Conservation (phyloP, 2,888 invertebrate species). For the Eupelmus urozonus region DNA sequence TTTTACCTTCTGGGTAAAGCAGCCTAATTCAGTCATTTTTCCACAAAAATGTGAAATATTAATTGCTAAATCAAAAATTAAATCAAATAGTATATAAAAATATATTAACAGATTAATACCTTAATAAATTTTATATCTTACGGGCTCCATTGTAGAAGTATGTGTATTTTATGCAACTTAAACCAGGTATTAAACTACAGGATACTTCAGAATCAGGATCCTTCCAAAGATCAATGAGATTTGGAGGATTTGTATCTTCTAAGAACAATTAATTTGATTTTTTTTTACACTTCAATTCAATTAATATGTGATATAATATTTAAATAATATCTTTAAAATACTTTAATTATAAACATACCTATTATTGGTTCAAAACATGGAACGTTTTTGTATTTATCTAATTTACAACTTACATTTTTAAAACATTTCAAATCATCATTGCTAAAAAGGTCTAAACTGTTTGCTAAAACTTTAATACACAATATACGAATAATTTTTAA, state of each 20-base stretch:
- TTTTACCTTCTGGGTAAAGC: slow-evolving; percentile 67
- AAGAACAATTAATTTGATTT: too few relatives aligned
- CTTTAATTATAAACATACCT: slow-evolving; percentile 14
- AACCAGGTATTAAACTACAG: slow-evolving; percentile 64
- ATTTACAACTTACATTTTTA: slow-evolving; percentile 40
- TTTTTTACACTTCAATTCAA: background rate
- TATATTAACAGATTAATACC: background rate
- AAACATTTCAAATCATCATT: slow-evolving; percentile 64
- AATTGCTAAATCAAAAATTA: slow-evolving; percentile 64
- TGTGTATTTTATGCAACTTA: slow-evolving; percentile 67
- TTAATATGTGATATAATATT: background rate
- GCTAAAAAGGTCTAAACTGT: too few relatives aligned
- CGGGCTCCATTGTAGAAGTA: slow-evolving; percentile 65
- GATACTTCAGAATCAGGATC: slow-evolving; percentile 21
- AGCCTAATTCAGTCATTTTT: slow-evolving; percentile 68
- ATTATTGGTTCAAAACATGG: slow-evolving; percentile 42
- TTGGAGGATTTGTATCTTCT: slow-evolving; percentile 59
- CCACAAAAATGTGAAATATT: slow-evolving; percentile 71
- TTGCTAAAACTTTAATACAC: background rate
- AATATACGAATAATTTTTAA: background rate
- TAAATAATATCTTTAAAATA: background rate
- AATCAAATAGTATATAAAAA: background rate
- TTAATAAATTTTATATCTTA: slow-evolving; percentile 60
- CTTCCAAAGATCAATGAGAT: slow-evolving; percentile 65
- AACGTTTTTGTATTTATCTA: slow-evolving; percentile 17